Evolutionary conservation across 2,888 invertebrate species (phyloP), one percentile per base, ranked within the genome.

Genomic region (Sphinx pinastri): DNA sequence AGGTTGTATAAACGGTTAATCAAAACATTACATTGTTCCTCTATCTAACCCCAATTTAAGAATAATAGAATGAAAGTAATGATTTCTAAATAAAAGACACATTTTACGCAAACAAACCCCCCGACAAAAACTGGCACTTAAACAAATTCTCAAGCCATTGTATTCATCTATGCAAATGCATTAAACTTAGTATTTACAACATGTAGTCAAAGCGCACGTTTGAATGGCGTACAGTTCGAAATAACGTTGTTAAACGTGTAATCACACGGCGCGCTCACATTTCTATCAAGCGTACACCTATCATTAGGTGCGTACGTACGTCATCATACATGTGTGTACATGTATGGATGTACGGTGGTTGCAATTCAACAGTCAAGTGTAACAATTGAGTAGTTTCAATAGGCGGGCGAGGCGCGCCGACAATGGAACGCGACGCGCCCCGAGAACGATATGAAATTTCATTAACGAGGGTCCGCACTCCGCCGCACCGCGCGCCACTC

Each of bases 401-500:
- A 84, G 83, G 75, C 80, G 75, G 79, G 83, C 83, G 80, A 84
- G 83, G 81, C 83, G 84, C 81, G 79, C 77, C 84, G 81, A 89
- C 88, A 88, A 88, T 89, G 82, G 86, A 83, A 82, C 82, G 85
- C 83, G 84, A 79, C 81, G 79, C 81, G 79, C 77, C 80, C 81
- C 51, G 57, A 70, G 58, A 82, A 87, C 88, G 90, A 91, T 92
- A 92, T 92, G 92, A 93, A 92, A 93, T 92, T 92, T 92, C 91
- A 92, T 92, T 93, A 92, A 91, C 90, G 89, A 91, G 92, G 91
- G 91, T 89, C 88, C 87, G 75, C 63, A 63, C 63, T 63, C 63
- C 63, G 63, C 52, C 67, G 52, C 68, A 57, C 68, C 67, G 76
- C 80, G 81, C 79, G 80, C 81, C 84, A 84, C 88, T 87, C 87